Evolutionary conservation across 2,797 vertebrate genomes (phyloP).

Genomic region (Pangasius mekongensis): DNA sequence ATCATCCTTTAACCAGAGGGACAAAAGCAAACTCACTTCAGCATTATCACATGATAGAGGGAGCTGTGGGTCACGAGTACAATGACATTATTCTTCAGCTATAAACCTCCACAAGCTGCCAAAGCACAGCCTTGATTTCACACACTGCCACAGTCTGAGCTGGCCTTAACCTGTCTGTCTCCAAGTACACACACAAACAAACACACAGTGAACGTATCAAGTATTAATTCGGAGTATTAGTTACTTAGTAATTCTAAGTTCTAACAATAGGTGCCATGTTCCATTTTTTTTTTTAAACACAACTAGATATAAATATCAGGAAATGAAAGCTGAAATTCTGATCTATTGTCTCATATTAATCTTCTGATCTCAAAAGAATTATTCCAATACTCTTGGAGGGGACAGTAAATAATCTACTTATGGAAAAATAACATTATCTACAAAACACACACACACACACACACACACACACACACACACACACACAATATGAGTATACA

Average conservation of each 20-base stretch:
- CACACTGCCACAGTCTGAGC: neutral
- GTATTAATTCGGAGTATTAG: no score
- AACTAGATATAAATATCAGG: neutral
- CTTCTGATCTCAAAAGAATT: neutral
- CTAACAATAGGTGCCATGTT: neutral
- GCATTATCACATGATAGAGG: conserved; percentile 43
- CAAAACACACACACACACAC: neutral
- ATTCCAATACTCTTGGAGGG: neutral
- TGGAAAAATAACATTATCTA: neutral
- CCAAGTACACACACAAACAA: neutral
- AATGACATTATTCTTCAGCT: conserved; percentile 64
- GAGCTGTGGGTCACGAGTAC: conserved; percentile 57
- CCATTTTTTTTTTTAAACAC: neutral
- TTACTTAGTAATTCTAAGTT: no score
- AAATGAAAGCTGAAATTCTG: neutral
- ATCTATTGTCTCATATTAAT: neutral
- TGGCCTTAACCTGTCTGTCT: conserved; percentile 10
- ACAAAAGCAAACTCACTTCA: conserved; percentile 38
- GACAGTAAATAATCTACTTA: neutral
- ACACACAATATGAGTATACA: neutral
- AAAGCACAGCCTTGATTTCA: conserved; percentile 40
- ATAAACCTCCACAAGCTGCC: conserved; percentile 50
- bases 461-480: neutral
- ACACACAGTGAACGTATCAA: neutral
- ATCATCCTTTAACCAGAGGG: neutral